Base-by-base conservation (phyloP, 2,113 vertebrate genomes). In the Chaetops frenatus region DNA sequence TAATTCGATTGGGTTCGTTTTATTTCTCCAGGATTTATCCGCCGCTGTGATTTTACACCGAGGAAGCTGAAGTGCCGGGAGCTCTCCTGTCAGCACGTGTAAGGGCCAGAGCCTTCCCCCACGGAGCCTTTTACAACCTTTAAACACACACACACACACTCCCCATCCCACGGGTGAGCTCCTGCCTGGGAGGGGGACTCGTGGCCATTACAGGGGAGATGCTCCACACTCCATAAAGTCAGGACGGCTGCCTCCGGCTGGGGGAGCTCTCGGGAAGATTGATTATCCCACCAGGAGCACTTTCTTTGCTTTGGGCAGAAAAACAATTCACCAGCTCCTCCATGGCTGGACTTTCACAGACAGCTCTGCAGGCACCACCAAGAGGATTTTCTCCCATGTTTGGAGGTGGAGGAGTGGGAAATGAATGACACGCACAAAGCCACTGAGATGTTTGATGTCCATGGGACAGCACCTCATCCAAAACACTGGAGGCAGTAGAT, bases 141-240 rank as follows among this genome's bases (percentile, higher is more conserved):
- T 51, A 93, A 93, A 72, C 10, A 69, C 69, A 27, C 7, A 58
- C 64, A 6, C 61, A 16, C 17, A 42, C 17, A 0, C 24, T 83
- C 45, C 23, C 45, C 64, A 25, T 73, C 80, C 93, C 83, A 57
- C 5, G 10, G 70, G 78, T 62, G 62, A 86, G 86, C 76, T 86
- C 64, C 62, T 53, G 85, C 20, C 48, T 36, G 58, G 15, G 22
- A 72, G 62, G 40, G 23, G 27, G 9, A 47, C 47, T 50, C 13
- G 0, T 12, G 31, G 45, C 53, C 86, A 21, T 61, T 72, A 10
- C 50, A 57, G 54, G 83, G 86, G 50, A 83, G 61, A 71, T 76
- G 24, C 64, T 69, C 60, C 42, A 65, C 82, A 95, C 76, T 88
- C 80, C 70, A 91, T 94, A 88, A 96, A 95, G 67, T 24, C 67